Evolutionary conservation across 1,140 invertebrate genomes (phyloP).

Genomic region (Drosophila nasuta): DNA sequence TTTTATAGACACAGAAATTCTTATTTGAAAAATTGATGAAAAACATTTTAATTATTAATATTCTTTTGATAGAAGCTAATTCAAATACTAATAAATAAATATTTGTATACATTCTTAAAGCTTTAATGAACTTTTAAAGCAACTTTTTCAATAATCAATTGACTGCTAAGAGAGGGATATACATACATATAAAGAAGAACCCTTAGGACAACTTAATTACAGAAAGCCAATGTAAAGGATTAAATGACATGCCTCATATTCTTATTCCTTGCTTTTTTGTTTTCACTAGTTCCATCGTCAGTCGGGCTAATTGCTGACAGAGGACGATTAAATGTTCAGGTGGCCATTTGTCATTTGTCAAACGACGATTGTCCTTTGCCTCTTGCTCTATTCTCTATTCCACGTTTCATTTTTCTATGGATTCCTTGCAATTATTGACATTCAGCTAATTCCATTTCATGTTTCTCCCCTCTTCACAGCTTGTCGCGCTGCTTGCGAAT

Average conservation of each 20-base stretch:
- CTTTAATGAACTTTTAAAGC: background rate
- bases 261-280: background rate
- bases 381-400: conserved; percentile 6
- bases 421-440: conserved; percentile 29
- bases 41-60: too few species aligned
- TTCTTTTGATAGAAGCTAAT: too few species aligned
- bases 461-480: background rate
- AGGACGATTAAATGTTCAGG: conserved; percentile 37
- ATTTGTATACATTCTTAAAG: too few species aligned
- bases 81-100: too few species aligned
- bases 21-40: too few species aligned
- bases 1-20: too few species aligned
- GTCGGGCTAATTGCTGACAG: conserved; percentile 37
- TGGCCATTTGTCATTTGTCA: conserved; percentile 24
- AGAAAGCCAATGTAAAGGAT: background rate
- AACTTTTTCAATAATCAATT: background rate
- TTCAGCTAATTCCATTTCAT: conserved; percentile 19
- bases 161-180: background rate
- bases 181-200: background rate
- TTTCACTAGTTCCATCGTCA: background rate
- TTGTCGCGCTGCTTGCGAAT: conserved; percentile 42
- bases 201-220: background rate
- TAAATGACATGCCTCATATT: conserved; percentile 20
- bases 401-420: conserved; percentile 28
- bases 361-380: conserved; percentile 15